Evolutionary conservation across 2,888 invertebrate genomes (phyloP).

Genomic region (Oligia strigilis): DNA sequence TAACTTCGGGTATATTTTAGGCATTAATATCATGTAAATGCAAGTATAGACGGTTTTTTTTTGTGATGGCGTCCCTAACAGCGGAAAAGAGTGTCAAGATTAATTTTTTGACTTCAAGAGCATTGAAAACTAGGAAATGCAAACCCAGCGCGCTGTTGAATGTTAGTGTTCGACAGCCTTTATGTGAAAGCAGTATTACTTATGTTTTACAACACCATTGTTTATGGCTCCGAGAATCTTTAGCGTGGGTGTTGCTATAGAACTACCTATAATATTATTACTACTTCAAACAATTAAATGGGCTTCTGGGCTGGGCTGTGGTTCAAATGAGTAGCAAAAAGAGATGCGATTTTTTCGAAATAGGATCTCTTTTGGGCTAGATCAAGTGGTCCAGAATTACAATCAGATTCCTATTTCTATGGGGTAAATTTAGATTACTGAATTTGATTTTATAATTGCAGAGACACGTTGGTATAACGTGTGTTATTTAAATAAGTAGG

Average conservation of each 20-base stretch:
- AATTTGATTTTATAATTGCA: background rate
- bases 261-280: background rate
- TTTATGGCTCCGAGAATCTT: background rate
- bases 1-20: background rate
- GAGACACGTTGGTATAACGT: background rate
- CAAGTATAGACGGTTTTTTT: background rate
- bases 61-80: background rate
- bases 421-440: background rate
- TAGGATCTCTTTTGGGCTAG: too few relatives aligned
- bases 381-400: background rate
- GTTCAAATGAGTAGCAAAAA: background rate
- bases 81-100: background rate
- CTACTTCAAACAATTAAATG: background rate
- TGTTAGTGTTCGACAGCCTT: background rate
- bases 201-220: constrained; percentile 22
- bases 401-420: too few relatives aligned
- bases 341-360: background rate
- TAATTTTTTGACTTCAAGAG: background rate
- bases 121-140: constrained; percentile 10
- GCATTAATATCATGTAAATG: background rate
- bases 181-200: background rate
- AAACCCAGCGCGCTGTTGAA: too few relatives aligned
- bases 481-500: background rate
- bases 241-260: background rate
- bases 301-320: background rate